A percentile compares a stretch with the other conserved stretches of the same genome.
Evolutionary conservation across 1,140 invertebrate species (phyloP).

Genomic region (Drosophila simulans): DNA sequence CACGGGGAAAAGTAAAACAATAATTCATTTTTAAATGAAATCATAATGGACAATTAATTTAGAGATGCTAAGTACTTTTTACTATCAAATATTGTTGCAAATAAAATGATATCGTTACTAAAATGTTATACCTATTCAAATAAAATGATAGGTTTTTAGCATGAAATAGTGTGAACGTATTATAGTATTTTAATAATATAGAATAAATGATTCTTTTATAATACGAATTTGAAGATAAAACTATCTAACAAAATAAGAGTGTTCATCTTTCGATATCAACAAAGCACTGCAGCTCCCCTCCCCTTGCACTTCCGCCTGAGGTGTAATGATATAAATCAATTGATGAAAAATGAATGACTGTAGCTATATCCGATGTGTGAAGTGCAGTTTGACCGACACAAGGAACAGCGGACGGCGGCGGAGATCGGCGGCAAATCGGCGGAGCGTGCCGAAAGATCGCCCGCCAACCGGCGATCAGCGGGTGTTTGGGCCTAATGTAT

Average conservation of each 20-base stretch:
- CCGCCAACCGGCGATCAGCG: slow-evolving; percentile 12
- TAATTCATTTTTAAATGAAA: too few species aligned
- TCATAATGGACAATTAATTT: too few species aligned
- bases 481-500: slow-evolving; percentile 13
- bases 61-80: background rate
- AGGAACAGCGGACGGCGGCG: background rate
- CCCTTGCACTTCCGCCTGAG: slow-evolving; percentile 8
- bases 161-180: too few species aligned
- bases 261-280: slow-evolving; percentile 3
- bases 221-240: too few species aligned
- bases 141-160: too few species aligned
- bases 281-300: background rate
- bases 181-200: too few species aligned
- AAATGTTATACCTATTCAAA: too few species aligned
- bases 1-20: background rate
- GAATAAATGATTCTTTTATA: too few species aligned
- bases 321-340: slow-evolving; percentile 37
- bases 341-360: slow-evolving; percentile 13
- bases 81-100: background rate
- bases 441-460: slow-evolving; percentile 55
- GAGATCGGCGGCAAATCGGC: slow-evolving; percentile 26
- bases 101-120: too few species aligned
- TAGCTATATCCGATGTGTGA: background rate
- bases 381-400: slow-evolving; percentile 23
- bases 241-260: background rate